These are phyloP conservation scores for Callocephalon fimbriatum DNA, from an alignment of 2,113 vertebrate genomes.

Conservation along the genomic window DNA sequence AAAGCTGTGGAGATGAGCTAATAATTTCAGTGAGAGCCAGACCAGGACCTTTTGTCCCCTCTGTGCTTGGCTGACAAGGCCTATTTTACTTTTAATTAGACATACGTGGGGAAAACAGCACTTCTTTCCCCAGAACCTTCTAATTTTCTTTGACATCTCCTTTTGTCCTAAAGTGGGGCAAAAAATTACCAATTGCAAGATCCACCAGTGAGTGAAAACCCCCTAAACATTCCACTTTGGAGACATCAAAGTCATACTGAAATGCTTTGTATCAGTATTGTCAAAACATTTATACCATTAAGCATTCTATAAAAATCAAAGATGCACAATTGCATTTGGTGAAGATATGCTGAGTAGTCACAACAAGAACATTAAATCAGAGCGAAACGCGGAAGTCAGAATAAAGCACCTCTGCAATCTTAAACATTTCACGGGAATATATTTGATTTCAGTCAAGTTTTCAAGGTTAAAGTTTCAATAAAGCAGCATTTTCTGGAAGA, in stretches of 20 bases:
- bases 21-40: background rate
- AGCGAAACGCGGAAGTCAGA: background rate
- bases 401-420: conserved; percentile 10
- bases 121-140: background rate
- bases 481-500: background rate
- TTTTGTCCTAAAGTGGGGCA: background rate
- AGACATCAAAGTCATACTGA: conserved; percentile 1
- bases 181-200: background rate
- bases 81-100: background rate
- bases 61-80: background rate
- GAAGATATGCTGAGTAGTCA: background rate
- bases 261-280: conserved; percentile 12
- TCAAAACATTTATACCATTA: conserved; percentile 30
- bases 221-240: background rate
- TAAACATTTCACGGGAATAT: background rate
- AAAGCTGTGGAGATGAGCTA: background rate
- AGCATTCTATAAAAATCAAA: background rate
- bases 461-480: conserved; percentile 22
- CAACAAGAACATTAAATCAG: conserved; percentile 17
- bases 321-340: background rate
- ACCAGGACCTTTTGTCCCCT: background rate
- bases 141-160: background rate
- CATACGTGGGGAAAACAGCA: background rate
- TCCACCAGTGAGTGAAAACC: background rate
- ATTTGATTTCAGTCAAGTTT: conserved; percentile 27